These are phyloP conservation scores for Amphipyra tragopoginis DNA, from an alignment of 2,888 invertebrate species.

Conservation along the genomic window DNA sequence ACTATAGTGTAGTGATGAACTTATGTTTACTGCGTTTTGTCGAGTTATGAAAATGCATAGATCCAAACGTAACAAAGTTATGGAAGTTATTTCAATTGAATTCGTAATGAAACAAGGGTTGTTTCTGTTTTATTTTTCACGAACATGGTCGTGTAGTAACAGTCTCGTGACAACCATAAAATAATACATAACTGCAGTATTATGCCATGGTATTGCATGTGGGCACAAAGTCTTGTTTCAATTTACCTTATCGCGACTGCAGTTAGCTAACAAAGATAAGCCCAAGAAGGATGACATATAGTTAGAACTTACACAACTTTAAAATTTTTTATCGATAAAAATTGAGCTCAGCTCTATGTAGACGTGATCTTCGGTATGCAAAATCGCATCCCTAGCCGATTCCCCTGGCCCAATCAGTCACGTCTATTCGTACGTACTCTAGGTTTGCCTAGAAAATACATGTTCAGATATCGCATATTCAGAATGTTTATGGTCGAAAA, in stretches of 20 bases:
- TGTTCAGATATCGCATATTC: conserved; percentile 18
- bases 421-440: conserved; percentile 56
- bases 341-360: conserved; percentile 60
- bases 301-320: background rate
- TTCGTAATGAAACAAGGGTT: too few species aligned
- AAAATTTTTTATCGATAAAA: conserved; percentile 54
- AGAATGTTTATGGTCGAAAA: conserved; percentile 34
- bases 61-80: background rate
- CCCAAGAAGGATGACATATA: background rate
- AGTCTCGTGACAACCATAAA: too few species aligned
- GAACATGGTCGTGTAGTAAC: too few species aligned
- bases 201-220: background rate
- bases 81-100: too few species aligned
- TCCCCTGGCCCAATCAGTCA: conserved; percentile 75
- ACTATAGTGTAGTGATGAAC: conserved; percentile 53
- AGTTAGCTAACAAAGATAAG: conserved; percentile 32
- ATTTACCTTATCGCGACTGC: conserved; percentile 15
- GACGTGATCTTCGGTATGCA: conserved; percentile 80
- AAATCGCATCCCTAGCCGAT: conserved; percentile 72
- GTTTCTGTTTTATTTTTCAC: too few species aligned
- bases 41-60: conserved; percentile 6
- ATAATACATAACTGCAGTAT: too few species aligned
- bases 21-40: conserved; percentile 17
- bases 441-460: conserved; percentile 31
- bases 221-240: conserved; percentile 11